Percentiles rank a stretch among this genome's conserved stretches.
Conservation (phyloP, 2,888 invertebrate genomes). For the Andrena dorsata region DNA sequence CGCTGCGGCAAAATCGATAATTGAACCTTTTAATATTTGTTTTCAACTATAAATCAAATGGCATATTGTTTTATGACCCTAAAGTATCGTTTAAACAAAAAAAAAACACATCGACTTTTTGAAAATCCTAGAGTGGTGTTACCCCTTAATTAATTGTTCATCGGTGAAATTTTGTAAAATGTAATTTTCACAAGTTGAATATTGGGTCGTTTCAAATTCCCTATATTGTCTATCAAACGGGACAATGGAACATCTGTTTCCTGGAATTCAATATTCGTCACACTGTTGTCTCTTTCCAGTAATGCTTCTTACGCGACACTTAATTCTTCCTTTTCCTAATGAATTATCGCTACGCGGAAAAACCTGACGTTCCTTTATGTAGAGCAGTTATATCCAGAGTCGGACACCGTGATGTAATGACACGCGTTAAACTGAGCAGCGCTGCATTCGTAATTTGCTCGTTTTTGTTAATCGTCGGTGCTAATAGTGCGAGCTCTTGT, state of each 20-base stretch:
- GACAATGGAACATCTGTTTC: not conserved
- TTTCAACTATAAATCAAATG: too few relatives aligned
- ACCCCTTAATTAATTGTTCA: too few relatives aligned
- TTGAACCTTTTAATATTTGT: too few relatives aligned
- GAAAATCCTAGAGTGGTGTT: too few relatives aligned
- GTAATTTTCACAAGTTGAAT: too few relatives aligned
- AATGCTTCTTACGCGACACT: not conserved
- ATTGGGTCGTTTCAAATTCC: too few relatives aligned
- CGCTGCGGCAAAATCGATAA: too few relatives aligned
- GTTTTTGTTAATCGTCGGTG: conserved; percentile 9
- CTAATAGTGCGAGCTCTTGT: not conserved
- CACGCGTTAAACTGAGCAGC: not conserved
- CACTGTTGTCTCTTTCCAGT: not conserved
- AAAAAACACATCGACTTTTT: too few relatives aligned
- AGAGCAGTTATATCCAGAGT: not conserved
- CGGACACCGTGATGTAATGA: not conserved
- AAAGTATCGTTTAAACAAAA: too few relatives aligned
- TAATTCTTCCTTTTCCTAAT: not conserved
- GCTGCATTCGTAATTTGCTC: not conserved
- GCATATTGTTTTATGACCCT: too few relatives aligned
- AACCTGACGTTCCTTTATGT: not conserved
- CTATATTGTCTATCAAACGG: too few relatives aligned
- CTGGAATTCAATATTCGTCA: not conserved
- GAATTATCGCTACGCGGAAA: not conserved
- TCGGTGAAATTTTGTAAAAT: too few relatives aligned